Conservation (phyloP, 2,797 vertebrate species). For the Pangasius sanitwongsei region DNA sequence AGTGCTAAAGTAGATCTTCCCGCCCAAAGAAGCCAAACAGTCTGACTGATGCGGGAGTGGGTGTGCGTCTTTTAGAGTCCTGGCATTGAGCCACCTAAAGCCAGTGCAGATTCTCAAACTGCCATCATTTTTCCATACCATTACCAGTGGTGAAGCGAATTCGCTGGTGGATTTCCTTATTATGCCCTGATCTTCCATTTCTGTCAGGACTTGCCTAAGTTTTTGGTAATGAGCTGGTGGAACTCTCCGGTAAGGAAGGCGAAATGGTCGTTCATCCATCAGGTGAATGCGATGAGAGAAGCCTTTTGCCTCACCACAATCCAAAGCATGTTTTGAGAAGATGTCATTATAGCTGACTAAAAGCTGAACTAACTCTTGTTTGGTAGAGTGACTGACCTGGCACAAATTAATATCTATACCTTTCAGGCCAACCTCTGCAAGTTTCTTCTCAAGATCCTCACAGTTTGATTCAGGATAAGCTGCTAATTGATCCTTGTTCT, state of each 20-base stretch:
- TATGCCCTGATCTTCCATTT: conserved; percentile 23
- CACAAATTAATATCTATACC: conserved; percentile 16
- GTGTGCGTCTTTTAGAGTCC: conserved; percentile 2
- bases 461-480: not conserved
- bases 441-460: not conserved
- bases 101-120: conserved; percentile 15
- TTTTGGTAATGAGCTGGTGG: conserved; percentile 23
- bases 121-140: not conserved
- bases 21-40: not conserved
- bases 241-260: not conserved
- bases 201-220: not conserved
- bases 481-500: not conserved
- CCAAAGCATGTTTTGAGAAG: not conserved
- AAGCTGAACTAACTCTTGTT: not conserved
- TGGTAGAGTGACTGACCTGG: not conserved
- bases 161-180: conserved; percentile 12
- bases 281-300: not conserved
- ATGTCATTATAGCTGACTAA: not conserved
- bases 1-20: not conserved
- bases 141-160: not conserved
- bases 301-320: not conserved
- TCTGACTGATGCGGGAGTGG: conserved; percentile 21
- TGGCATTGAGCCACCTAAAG: conserved; percentile 27
- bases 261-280: not conserved
- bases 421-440: not conserved